Evolutionary conservation across 2,797 vertebrate genomes (phyloP), one percentile per base, ranked within the genome.

Genomic region (Poecilia velifera): DNA sequence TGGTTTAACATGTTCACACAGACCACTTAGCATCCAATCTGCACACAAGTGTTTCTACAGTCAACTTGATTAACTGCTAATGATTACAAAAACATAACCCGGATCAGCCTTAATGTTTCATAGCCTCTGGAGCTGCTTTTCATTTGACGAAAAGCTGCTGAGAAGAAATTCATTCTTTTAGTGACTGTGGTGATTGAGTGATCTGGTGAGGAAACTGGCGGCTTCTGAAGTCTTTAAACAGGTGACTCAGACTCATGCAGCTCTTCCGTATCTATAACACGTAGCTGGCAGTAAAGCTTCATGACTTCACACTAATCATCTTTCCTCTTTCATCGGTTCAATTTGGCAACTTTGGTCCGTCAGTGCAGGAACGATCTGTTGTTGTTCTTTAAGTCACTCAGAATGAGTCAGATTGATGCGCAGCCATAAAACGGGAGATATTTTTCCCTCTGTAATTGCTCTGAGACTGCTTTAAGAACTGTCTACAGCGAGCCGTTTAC

Each of bases 371-470:
- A 71, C 16, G 73, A 70, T 84, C 51, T 82, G 6, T 77, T 79
- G 2, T 79, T 41, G 6, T 41, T 79, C 79, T 86, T 84, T 79
- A 77, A 86, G 72, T 86, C 84, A 78, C 76, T 76, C 80, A 78
- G 87, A 76, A 82, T 89, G 81, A 90, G 85, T 86, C 79, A 86
- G 82, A 84, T 87, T 89, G 84, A 91, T 86, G 86, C 74, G 79
- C 46, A 77, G 70, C 72, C 53, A 79, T 90, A 90, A 91, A 93
- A 86, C 62, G 81, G 45, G 74, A 86, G 79, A 84, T 87, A 83
- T 86, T 81, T 87, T 91, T 88, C 84, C 83, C 76, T 66, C 73
- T 83, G 8, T 91, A 93, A 92, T 93, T 93, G 88, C 84, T 87
- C 70, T 72, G 88, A 91, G 84, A 80, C 86, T 88, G 70, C 74